Evolutionary conservation across 2,888 invertebrate genomes (phyloP).

Genomic region (Hetaerina titia): DNA sequence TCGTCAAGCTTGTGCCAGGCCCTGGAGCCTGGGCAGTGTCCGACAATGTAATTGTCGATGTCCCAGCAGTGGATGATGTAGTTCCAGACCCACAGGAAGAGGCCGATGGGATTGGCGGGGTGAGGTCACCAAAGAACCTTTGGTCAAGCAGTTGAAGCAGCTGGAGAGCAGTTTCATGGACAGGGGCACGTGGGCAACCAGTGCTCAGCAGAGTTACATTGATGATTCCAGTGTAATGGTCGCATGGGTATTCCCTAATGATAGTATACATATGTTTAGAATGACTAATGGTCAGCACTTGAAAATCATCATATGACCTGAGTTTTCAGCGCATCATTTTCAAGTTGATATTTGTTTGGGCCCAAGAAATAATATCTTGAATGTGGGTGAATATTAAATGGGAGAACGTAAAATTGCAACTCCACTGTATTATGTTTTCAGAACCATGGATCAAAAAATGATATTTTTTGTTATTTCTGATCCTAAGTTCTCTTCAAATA

Average conservation of each 20-base stretch:
- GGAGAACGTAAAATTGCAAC: too few relatives aligned
- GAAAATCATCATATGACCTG: too few relatives aligned
- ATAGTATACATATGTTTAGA: conserved; percentile 70
- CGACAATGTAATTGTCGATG: not conserved
- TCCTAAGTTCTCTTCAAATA: too few relatives aligned
- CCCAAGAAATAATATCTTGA: too few relatives aligned
- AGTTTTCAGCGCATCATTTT: too few relatives aligned
- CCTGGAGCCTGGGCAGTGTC: not conserved
- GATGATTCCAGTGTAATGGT: conserved; percentile 98
- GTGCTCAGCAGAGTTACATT: conserved; percentile 98
- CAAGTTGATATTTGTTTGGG: too few relatives aligned
- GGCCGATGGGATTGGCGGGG: conserved; percentile 77
- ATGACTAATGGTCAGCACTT: too few relatives aligned
- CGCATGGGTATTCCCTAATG: conserved; percentile 95
- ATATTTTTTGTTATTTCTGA: too few relatives aligned
- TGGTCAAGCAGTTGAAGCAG: conserved; percentile 95
- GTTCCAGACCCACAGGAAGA: not conserved
- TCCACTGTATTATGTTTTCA: too few relatives aligned
- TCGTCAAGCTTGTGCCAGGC: not conserved
- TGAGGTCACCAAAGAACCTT: conserved; percentile 93
- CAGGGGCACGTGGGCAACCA: conserved; percentile 93
- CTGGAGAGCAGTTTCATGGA: conserved; percentile 97
- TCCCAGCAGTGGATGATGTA: not conserved
- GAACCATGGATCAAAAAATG: too few relatives aligned
- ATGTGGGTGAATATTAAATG: too few relatives aligned